Evolutionary conservation across 2,113 vertebrate genomes (phyloP).

Genomic region (Salminus brasiliensis): DNA sequence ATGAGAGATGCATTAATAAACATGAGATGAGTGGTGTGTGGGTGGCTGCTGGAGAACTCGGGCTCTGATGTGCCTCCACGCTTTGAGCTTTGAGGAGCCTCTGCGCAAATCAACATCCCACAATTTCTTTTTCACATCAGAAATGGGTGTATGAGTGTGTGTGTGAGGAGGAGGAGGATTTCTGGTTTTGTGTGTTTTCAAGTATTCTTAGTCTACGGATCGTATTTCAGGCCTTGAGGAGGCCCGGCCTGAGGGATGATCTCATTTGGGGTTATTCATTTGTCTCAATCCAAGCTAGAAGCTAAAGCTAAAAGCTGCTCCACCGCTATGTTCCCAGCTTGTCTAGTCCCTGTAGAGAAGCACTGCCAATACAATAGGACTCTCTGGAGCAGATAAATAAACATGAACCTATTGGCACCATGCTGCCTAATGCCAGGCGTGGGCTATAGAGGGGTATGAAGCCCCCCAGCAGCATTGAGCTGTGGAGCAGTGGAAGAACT

Average conservation of each 20-base stretch:
- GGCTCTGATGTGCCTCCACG: constrained; percentile 25
- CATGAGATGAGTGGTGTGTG: not conserved
- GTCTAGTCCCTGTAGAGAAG: too few species aligned
- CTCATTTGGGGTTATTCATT: not conserved
- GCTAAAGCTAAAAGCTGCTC: too few species aligned
- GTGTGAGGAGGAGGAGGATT: not conserved
- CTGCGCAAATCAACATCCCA: constrained; percentile 13
- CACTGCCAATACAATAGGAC: too few species aligned
- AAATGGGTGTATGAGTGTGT: not conserved
- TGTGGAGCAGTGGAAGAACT: too few species aligned
- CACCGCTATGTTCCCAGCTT: too few species aligned
- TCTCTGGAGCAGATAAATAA: too few species aligned
- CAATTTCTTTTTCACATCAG: not conserved
- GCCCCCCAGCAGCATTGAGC: too few species aligned
- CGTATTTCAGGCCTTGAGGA: not conserved
- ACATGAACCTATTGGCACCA: too few species aligned
- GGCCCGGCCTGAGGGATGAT: not conserved
- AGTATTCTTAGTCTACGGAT: not conserved
- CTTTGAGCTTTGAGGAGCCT: constrained; percentile 29
- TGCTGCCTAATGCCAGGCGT: too few species aligned
- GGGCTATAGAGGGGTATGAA: too few species aligned
- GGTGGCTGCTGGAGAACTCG: not conserved
- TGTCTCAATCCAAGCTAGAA: too few species aligned
- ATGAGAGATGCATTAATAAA: constrained; percentile 33
- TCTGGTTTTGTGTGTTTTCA: not conserved